Percentiles rank a stretch among this genome's conserved stretches.
Conservation (phyloP, 2,888 invertebrate species). For the Macrosiphum euphorbiae region DNA sequence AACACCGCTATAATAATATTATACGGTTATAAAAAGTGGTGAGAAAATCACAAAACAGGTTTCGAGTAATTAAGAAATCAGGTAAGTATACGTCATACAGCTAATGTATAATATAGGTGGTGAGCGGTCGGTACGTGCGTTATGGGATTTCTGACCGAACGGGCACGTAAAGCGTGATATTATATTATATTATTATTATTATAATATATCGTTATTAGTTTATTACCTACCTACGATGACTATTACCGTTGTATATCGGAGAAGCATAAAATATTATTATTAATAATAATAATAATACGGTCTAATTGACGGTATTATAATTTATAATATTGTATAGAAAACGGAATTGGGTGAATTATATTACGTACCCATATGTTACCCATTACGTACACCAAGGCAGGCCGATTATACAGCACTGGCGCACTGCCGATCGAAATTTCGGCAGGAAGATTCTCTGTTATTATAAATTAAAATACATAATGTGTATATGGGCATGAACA, state of each 20-base stretch:
- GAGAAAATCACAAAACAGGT: constrained; percentile 42
- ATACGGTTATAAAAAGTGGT: not conserved
- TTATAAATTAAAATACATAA: not conserved
- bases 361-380: not conserved
- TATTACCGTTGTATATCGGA: not conserved
- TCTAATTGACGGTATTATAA: not conserved
- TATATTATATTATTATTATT: not conserved
- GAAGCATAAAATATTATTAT: not conserved
- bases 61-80: constrained; percentile 50
- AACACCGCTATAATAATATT: not conserved
- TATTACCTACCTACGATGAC: not conserved
- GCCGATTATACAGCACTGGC: not conserved
- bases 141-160: constrained; percentile 7
- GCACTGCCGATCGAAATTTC: not conserved
- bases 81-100: not conserved
- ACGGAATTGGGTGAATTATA: not conserved
- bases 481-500: not conserved
- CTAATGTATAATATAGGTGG: not conserved
- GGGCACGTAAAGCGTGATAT: not conserved
- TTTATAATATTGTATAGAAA: not conserved
- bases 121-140: not conserved
- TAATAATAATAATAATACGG: not conserved
- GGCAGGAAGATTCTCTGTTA: not conserved
- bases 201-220: not conserved
- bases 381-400: not conserved